Percentiles rank a stretch among this genome's conserved stretches.
Conservation (phyloP, 2,113 vertebrate species). For the Tretioscincus oriximinensis region DNA sequence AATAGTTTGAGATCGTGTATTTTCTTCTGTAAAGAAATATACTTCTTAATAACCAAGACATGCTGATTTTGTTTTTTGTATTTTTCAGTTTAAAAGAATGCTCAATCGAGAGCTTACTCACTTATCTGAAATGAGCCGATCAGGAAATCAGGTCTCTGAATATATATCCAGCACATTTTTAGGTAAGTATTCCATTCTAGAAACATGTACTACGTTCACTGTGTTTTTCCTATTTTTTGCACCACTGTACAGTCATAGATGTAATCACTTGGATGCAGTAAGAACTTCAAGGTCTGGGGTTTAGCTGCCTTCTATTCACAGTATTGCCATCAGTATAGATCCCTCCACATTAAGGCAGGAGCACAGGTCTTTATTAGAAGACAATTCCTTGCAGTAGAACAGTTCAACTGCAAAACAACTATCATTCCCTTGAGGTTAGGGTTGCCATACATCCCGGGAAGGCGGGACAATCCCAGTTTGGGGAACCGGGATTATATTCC, state of each 20-base stretch:
- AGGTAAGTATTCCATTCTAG: slow-evolving; percentile 77
- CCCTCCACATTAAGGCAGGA: too few species aligned
- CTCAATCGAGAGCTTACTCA: slow-evolving; percentile 96
- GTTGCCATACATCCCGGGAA: too few species aligned
- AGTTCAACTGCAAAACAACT: too few species aligned
- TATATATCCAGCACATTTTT: slow-evolving; percentile 98
- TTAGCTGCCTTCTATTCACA: too few species aligned
- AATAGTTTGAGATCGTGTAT: background rate
- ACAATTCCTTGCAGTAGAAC: too few species aligned
- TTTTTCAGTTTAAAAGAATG: slow-evolving; percentile 97
- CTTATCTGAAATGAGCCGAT: slow-evolving; percentile 98
- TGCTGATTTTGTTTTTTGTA: background rate
- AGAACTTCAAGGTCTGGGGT: too few species aligned
- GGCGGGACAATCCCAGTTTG: too few species aligned
- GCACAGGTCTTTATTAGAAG: too few species aligned
- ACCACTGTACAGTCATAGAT: background rate
- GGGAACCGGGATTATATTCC: too few species aligned
- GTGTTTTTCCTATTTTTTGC: background rate
- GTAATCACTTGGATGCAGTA: too few species aligned
- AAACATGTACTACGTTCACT: background rate
- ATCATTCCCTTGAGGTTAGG: too few species aligned
- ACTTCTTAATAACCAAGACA: slow-evolving; percentile 13
- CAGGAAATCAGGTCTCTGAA: slow-evolving; percentile 98
- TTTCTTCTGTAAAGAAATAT: slow-evolving; percentile 26
- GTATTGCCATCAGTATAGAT: too few species aligned